A percentile compares a stretch with the other conserved stretches of the same genome.
phyloP scores from a whole-genome alignment of 2,888 invertebrate species.

The Drosophila multiciliata region DNA sequence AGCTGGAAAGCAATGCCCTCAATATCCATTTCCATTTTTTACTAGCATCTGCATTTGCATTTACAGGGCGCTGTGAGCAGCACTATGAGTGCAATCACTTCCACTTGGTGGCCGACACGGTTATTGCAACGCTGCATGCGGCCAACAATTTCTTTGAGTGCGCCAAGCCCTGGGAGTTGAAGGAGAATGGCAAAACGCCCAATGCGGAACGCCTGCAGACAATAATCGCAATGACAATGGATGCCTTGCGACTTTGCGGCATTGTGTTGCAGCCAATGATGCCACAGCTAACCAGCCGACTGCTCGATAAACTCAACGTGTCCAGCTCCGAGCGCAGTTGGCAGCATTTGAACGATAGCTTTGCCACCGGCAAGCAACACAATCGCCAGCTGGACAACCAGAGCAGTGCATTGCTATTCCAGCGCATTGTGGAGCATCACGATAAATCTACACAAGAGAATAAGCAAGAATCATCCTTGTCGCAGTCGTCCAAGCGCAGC shows the following conservation, averaged over 20 bases:
- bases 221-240: slow-evolving; percentile 93
- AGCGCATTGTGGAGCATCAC: slow-evolving; percentile 75
- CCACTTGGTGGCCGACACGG: slow-evolving; percentile 92
- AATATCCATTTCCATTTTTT: slow-evolving; percentile 37
- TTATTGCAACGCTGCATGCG: slow-evolving; percentile 90
- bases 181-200: slow-evolving; percentile 80
- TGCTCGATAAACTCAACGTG: slow-evolving; percentile 90
- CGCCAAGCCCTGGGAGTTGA: slow-evolving; percentile 95
- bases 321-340: slow-evolving; percentile 86
- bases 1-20: slow-evolving; percentile 53
- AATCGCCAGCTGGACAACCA: slow-evolving; percentile 48
- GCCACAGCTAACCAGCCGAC: slow-evolving; percentile 89
- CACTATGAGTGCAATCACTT: slow-evolving; percentile 92
- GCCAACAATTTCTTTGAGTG: slow-evolving; percentile 95
- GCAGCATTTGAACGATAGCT: slow-evolving; percentile 83
- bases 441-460: slow-evolving; percentile 28
- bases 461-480: slow-evolving; percentile 19
- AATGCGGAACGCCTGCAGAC: slow-evolving; percentile 88
- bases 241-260: slow-evolving; percentile 91
- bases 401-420: slow-evolving; percentile 80
- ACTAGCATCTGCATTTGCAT: slow-evolving; percentile 37
- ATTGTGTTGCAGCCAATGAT: slow-evolving; percentile 94
- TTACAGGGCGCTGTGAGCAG: slow-evolving; percentile 87
- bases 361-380: slow-evolving; percentile 55
- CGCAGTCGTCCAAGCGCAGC: slow-evolving; percentile 49